Evolutionary conservation across 2,113 vertebrate genomes (phyloP).

Genomic region (Calonectris borealis): DNA sequence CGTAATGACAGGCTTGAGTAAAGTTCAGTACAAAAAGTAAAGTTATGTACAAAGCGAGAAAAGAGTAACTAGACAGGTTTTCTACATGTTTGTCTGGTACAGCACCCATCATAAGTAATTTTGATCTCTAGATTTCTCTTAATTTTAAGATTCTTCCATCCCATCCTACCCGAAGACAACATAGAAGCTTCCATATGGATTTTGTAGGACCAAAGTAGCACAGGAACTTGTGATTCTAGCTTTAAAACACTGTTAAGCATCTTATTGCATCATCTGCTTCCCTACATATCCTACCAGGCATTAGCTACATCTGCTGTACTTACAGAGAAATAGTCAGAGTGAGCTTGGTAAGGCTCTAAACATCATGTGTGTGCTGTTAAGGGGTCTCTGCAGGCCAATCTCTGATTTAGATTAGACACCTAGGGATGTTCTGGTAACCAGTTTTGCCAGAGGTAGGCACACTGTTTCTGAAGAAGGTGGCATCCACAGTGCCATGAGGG

Average conservation of each 20-base stretch:
- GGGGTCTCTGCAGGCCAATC: background rate
- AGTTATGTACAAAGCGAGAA: background rate
- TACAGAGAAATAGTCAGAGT: background rate
- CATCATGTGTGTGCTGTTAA: fast-evolving
- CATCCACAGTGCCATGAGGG: fast-evolving
- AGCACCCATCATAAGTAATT: background rate
- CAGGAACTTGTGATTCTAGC: background rate
- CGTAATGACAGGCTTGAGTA: background rate
- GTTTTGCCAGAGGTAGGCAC: background rate
- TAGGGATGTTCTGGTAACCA: background rate
- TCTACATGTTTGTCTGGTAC: background rate
- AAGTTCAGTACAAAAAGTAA: background rate
- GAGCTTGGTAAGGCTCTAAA: background rate
- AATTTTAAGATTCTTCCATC: background rate
- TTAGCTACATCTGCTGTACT: background rate
- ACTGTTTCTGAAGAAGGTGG: background rate
- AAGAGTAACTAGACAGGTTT: background rate
- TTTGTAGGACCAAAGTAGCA: background rate
- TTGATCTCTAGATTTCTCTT: background rate
- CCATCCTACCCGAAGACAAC: background rate
- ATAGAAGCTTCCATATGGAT: background rate
- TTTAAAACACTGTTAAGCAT: background rate
- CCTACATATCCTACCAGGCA: background rate
- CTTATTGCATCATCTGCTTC: background rate
- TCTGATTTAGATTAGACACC: background rate